Evolutionary conservation across 2,113 vertebrate genomes (phyloP).

Genomic region (Alethe castanea): DNA sequence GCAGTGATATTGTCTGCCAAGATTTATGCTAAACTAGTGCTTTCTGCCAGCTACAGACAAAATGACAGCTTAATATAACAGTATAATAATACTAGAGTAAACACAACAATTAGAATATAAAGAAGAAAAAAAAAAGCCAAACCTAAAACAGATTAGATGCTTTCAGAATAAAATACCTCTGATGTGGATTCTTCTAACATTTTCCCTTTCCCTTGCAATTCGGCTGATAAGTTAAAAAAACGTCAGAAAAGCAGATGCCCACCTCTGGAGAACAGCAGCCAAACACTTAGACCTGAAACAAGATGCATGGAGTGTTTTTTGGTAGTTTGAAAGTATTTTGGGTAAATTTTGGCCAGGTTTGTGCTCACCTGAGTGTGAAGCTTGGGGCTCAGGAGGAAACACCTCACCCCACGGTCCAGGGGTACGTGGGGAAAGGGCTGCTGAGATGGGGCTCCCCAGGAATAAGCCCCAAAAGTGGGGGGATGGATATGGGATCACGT

Average conservation of each 20-base stretch:
- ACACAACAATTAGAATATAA: neutral
- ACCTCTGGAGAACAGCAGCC: neutral
- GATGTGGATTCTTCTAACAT: neutral
- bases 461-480: neutral
- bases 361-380: neutral
- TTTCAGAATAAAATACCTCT: neutral
- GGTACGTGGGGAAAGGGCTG: neutral
- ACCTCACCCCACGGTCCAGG: accelerated
- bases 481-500: accelerated
- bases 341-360: neutral
- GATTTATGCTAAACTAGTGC: neutral
- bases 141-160: neutral
- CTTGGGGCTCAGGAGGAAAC: neutral
- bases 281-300: neutral
- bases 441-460: neutral
- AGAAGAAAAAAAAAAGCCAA: neutral
- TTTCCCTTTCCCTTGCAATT: neutral
- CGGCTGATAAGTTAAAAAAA: neutral
- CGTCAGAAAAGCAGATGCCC: neutral
- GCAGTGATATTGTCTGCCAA: neutral
- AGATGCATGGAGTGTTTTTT: accelerated
- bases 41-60: neutral
- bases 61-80: neutral
- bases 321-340: neutral
- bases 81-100: neutral